Percentiles rank a stretch among this genome's conserved stretches.
Evolutionary conservation across 2,797 vertebrate genomes (phyloP).

Genomic region (Poecilia picta): DNA sequence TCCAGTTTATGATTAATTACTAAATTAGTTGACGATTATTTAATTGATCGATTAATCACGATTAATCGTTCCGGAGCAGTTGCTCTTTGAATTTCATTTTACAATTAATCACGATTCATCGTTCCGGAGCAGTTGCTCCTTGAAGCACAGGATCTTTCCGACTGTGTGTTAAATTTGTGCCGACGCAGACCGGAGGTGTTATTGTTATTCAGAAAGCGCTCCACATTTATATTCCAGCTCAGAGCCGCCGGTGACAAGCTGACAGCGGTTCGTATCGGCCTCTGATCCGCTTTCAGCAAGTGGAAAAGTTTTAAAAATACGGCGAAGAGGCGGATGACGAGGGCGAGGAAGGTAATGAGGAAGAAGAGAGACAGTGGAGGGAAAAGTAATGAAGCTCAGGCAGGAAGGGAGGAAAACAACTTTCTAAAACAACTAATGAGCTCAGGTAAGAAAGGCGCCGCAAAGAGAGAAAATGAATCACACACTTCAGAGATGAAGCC

Average conservation of each 20-base stretch:
- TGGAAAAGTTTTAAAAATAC: conserved; percentile 40
- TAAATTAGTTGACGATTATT: too few species aligned
- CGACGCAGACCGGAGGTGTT: conserved; percentile 23
- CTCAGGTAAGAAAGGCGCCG: conserved; percentile 74
- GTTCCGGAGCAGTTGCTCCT: background rate
- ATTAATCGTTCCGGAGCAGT: background rate
- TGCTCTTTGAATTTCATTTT: background rate
- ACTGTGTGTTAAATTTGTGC: conserved; percentile 9
- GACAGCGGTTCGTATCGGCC: conserved; percentile 67
- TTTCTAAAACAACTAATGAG: conserved; percentile 71
- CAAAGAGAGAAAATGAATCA: conserved; percentile 75
- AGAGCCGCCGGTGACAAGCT: conserved; percentile 65
- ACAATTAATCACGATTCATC: too few species aligned
- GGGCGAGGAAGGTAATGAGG: conserved; percentile 54
- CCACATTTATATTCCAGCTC: conserved; percentile 65
- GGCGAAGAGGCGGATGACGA: conserved; percentile 44
- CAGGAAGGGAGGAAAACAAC: conserved; percentile 27
- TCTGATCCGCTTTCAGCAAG: conserved; percentile 59
- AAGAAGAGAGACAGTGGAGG: conserved; percentile 37
- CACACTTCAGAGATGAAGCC: conserved; percentile 75
- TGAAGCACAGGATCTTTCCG: conserved; percentile 4
- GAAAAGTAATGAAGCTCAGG: conserved; percentile 36
- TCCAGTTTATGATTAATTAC: too few species aligned
- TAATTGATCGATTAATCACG: too few species aligned
- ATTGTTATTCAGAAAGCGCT: conserved; percentile 63